These are phyloP conservation scores for Geotria australis DNA, from an alignment of 2,797 vertebrate species.

Conservation along the genomic window DNA sequence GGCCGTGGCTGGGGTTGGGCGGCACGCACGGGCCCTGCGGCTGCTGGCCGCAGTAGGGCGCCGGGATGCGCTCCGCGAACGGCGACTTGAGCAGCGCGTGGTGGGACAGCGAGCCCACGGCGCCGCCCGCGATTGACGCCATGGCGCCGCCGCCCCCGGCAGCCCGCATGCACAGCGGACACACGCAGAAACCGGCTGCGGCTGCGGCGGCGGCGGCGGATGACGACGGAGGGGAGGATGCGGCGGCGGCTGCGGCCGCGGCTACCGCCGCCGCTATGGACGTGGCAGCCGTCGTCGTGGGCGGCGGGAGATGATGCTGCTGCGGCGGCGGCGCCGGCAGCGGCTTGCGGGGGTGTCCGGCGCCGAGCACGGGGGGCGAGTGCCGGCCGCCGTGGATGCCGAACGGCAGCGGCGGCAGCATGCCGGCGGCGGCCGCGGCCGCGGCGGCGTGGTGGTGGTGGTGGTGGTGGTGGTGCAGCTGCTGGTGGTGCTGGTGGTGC, in stretches of 20 bases:
- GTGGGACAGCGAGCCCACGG: background rate
- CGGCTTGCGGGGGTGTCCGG: background rate
- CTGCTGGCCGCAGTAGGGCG: background rate
- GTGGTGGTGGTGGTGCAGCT: conserved; percentile 29
- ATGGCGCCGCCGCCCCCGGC: no score
- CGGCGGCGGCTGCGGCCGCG: no score
- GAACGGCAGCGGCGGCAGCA: background rate
- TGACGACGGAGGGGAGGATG: background rate
- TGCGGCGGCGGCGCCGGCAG: background rate
- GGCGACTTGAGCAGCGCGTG: background rate
- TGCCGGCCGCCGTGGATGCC: background rate
- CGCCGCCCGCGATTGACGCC: no score
- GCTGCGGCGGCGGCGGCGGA: no score
- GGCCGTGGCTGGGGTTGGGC: background rate
- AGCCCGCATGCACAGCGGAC: conserved; percentile 5
- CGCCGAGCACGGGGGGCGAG: background rate
- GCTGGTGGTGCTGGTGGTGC: conserved; percentile 43
- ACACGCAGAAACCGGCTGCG: conserved; percentile 51
- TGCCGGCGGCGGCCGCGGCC: background rate
- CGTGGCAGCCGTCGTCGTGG: no score
- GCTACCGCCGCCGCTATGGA: no score
- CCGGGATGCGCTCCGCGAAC: background rate
- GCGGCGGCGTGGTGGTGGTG: conserved; percentile 7
- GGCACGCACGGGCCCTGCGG: background rate
- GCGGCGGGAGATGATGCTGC: no score